A percentile compares a stretch with the other conserved stretches of the same genome.
These are phyloP conservation scores for Dendrocincla tyrannina DNA, from an alignment of 2,797 vertebrate genomes.

Conservation along the genomic window DNA sequence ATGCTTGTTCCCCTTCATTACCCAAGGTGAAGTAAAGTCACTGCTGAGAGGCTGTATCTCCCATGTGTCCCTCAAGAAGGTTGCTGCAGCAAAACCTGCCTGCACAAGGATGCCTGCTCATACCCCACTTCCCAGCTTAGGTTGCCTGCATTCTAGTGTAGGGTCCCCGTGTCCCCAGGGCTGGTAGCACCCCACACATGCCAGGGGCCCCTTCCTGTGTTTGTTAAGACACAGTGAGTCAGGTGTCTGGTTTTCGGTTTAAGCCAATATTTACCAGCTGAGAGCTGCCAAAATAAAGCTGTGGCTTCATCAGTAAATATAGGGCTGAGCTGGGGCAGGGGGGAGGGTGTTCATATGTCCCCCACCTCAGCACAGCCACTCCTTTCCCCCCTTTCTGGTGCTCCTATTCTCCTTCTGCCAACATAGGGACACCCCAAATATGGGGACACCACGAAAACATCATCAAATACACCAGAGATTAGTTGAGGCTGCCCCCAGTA, in stretches of 20 bases:
- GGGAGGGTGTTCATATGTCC: background rate
- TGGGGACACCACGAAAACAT: background rate
- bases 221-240: conserved; percentile 25
- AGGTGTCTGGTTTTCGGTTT: background rate
- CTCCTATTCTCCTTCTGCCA: background rate
- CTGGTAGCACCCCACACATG: background rate
- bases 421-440: background rate
- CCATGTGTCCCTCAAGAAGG: accelerated
- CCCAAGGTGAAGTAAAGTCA: background rate
- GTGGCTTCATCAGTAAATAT: background rate
- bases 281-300: conserved; percentile 32
- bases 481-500: too few species aligned
- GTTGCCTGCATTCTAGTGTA: background rate
- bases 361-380: background rate
- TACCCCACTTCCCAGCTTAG: accelerated
- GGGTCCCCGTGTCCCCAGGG: background rate
- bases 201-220: conserved; percentile 41
- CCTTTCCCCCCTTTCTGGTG: background rate
- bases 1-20: accelerated
- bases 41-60: too few species aligned
- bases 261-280: conserved; percentile 26
- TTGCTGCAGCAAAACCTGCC: background rate
- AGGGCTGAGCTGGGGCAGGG: background rate
- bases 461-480: accelerated
- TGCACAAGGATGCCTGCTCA: accelerated